A percentile compares a stretch with the other conserved stretches of the same genome.
These are phyloP conservation scores for Toxostoma redivivum DNA, from an alignment of 2,113 vertebrate species.

Conservation along the genomic window DNA sequence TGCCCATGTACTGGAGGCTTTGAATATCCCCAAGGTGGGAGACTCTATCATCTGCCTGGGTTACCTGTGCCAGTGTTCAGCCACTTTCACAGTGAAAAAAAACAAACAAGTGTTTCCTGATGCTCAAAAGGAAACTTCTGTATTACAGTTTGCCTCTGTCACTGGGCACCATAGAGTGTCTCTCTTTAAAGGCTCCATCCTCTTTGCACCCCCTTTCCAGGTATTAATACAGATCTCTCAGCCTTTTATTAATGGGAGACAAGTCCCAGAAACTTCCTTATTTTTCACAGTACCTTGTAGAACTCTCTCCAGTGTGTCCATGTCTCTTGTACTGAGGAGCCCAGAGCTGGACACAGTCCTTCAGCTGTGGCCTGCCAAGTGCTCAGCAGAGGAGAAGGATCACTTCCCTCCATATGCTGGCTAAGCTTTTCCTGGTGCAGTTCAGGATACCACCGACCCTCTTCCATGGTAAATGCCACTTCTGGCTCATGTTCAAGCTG, in stretches of 20 bases:
- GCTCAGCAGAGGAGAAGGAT: background rate
- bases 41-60: background rate
- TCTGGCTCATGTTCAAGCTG: background rate
- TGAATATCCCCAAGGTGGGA: background rate
- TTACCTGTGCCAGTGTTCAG: background rate
- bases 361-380: background rate
- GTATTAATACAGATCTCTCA: background rate
- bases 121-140: background rate
- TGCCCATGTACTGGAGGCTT: background rate
- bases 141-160: background rate
- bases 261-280: too few relatives aligned
- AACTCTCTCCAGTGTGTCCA: background rate
- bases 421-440: fast-evolving
- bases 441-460: fast-evolving
- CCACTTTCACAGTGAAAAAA: background rate
- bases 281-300: background rate
- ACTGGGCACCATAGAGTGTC: background rate
- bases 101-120: background rate
- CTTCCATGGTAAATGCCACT: background rate
- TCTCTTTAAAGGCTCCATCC: background rate
- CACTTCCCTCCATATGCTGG: fast-evolving
- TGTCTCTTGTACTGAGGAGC: background rate
- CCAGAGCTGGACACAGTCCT: background rate
- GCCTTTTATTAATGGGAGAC: background rate
- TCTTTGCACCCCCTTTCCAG: background rate